Percentiles rank a stretch among this genome's conserved stretches.
Conservation (phyloP, 2,797 vertebrate species). For the Eulemur rubriventer region DNA sequence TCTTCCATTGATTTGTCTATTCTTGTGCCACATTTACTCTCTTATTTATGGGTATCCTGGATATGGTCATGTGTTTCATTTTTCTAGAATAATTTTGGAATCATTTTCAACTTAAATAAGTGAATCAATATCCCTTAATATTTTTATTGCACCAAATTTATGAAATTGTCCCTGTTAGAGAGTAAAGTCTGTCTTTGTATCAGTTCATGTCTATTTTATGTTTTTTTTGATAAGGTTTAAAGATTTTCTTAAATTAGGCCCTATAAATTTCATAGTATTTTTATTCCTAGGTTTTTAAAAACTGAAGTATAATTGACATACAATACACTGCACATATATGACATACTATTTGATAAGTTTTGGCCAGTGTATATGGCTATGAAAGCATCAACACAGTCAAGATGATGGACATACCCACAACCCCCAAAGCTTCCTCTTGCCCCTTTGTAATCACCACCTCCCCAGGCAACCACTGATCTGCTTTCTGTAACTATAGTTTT, state of each 20-base stretch:
- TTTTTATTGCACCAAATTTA: background rate
- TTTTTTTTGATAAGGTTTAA: background rate
- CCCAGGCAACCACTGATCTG: background rate
- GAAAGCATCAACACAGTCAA: background rate
- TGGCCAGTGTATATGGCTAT: background rate
- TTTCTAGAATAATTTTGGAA: slow-evolving; percentile 15
- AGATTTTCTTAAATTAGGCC: background rate
- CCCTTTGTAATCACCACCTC: background rate
- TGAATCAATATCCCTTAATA: background rate
- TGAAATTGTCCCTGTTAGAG: background rate
- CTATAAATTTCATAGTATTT: background rate
- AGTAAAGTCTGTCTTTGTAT: background rate
- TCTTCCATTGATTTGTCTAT: background rate
- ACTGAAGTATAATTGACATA: background rate
- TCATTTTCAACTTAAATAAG: slow-evolving; percentile 22
- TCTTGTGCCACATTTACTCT: background rate
- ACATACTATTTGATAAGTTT: background rate
- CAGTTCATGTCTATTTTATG: background rate
- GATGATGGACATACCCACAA: background rate
- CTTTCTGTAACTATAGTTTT: background rate
- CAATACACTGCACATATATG: background rate
- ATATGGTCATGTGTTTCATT: background rate
- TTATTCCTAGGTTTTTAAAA: background rate
- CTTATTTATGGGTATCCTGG: background rate
- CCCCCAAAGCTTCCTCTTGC: background rate